Base-by-base conservation (phyloP, 2,888 invertebrate species). In the Conistra vaccinii region DNA sequence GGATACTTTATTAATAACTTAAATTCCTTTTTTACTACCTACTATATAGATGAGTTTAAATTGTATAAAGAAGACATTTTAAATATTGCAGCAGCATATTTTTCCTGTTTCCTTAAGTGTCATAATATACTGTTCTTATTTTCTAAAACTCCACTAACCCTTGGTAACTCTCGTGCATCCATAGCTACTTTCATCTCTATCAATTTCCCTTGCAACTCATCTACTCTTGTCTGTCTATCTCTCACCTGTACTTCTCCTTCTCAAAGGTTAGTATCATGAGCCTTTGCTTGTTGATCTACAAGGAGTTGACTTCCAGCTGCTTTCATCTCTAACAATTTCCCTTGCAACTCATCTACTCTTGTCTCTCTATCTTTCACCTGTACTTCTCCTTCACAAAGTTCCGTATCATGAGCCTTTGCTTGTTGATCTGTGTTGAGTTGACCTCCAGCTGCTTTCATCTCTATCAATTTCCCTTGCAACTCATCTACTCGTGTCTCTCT, bases 231-330 rank as follows among this genome's bases (percentile, higher is more conserved):
- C 23, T 17, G 2, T 12, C 9, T 3, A 51, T 20, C 6, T 17
- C 57, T 63, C 9, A 91, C 97, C 96, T 91, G 97, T 97, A 90
- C 94, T 97, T 94, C 95, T 98, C 90, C 94, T 97, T 96, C 87
- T 96, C 96, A 35, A 93, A 88, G 85, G 94, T 94, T 5, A 94
- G 88, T 73, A 96, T 94, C 55, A 91, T 83, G 75, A 96, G 10
- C 9, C n/a, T 9, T n/a, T 53, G 53, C 10, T 53, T 53, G 4
- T n/a, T n/a, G n/a, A 53, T 10, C 53, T 53, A 4, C 1, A 53
- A 12, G 53, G 4, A n/a, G n/a, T 53, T 53, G n/a, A 53, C 10
- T 9, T 53, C n/a, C 12, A 53, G 12, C 53, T 29, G 26, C 26
- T 20, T 57, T 29, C 20, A 4, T 58, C 60, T 32, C 23, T 32